Evolutionary conservation across 2,113 vertebrate genomes (phyloP).

Genomic region (Lophura nycthemera): DNA sequence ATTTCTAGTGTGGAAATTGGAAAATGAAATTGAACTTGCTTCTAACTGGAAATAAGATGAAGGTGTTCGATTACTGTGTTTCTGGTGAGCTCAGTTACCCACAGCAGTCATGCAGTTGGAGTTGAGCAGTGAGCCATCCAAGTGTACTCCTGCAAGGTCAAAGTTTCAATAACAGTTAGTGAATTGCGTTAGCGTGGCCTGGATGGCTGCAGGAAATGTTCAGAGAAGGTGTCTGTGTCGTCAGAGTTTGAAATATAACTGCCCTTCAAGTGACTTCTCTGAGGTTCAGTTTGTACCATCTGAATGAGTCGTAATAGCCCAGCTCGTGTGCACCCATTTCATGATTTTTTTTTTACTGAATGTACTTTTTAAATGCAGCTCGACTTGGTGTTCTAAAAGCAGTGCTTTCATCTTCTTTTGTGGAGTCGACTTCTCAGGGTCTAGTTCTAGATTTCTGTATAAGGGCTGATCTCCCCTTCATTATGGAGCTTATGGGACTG

Average conservation of each 20-base stretch:
- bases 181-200: slow-evolving; percentile 19
- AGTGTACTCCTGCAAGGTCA: neutral
- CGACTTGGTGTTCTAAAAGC: neutral
- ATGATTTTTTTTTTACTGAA: neutral
- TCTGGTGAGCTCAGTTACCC: neutral
- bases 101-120: neutral
- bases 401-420: neutral
- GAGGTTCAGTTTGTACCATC: neutral
- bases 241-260: slow-evolving; percentile 57
- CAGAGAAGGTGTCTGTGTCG: neutral
- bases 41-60: neutral
- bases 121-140: neutral
- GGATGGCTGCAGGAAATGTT: neutral
- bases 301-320: neutral
- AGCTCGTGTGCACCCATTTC: neutral
- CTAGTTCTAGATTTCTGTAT: neutral
- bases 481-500: neutral
- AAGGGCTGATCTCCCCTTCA: neutral
- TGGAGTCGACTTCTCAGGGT: neutral
- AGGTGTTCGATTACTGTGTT: neutral
- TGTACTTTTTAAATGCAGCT: neutral
- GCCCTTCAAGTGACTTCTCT: slow-evolving; percentile 47
- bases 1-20: neutral
- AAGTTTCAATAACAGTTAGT: neutral
- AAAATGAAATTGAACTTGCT: neutral